Evolutionary conservation across 2,888 invertebrate genomes (phyloP), one percentile per base, ranked within the genome.

Genomic region (Eledone cirrhosa): DNA sequence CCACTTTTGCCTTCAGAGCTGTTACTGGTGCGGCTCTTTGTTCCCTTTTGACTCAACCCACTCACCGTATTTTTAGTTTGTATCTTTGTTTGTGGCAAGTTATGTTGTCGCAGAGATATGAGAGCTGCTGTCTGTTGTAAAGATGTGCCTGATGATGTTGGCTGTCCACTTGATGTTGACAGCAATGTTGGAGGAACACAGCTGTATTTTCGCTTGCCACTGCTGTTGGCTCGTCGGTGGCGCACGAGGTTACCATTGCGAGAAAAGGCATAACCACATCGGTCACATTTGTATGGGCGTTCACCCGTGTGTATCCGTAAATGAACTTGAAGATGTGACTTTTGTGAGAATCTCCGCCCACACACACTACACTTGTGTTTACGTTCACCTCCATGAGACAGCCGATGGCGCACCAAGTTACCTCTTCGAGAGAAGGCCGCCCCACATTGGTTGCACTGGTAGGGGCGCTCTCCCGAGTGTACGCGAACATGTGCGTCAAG

Each of bases 401-500:
- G 53, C 47, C 81, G 75, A 69, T 84, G 84, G 22, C 82, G 81
- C 77, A 82, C 80, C 74, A 84, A 77, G 53, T 83, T 83, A 59
- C 81, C 81, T 33, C 82, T 81, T 78, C 83, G 84, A 65, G 81
- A 82, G 78, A 84, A 84, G 0, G 84, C 81, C 63, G 81, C 82
- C 14, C 79, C 79, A 48, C 84, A 84, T 22, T 83, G 76, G 31
- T 84, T 83, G 81, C 84, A 84, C 76, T 81, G 81, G 77, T 83
- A 84, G 2, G 84, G 84, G n/a, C 81, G 80, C 31, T 83, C 83
- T 14, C 80, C 83, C n/a, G 81, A 79, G 65, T 84, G 84, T 72
- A 83, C 83, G 22, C 83, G 77, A 4, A 81, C 78, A n/a, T 84
- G 84, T 16, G 80, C 81, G 77, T 80, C 80, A 48, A 81, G 48